Conservation (phyloP, 2,113 vertebrate genomes). For the Engraulis encrasicolus region DNA sequence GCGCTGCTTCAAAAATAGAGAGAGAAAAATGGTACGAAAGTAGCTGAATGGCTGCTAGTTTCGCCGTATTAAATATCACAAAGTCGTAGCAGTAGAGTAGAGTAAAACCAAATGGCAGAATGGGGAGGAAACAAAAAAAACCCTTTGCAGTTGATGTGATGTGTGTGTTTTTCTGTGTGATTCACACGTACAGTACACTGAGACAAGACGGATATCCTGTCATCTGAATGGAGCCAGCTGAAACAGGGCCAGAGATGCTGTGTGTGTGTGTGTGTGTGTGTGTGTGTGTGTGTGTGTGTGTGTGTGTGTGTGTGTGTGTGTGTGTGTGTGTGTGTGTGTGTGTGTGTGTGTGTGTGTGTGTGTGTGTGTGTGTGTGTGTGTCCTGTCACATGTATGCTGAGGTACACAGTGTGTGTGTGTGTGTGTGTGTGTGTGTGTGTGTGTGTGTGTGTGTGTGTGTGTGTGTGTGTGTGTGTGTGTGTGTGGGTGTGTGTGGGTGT, state of each 20-base stretch:
- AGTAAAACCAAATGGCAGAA: conserved; percentile 30
- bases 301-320: no score
- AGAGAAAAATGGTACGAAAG: no score
- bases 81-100: conserved; percentile 14
- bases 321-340: no score
- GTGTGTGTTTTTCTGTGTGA: conserved; percentile 29
- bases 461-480: background rate
- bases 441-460: no score
- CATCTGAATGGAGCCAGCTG: conserved; percentile 13
- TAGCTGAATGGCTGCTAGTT: conserved; percentile 32
- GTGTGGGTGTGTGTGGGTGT: no score
- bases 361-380: background rate
- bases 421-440: no score
- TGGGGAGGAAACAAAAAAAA: conserved; percentile 26
- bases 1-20: conserved; percentile 2
- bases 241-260: background rate
- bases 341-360: no score
- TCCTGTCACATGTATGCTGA: no score
- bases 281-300: background rate
- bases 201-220: conserved; percentile 30
- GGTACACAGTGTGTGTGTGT: no score
- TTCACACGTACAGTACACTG: conserved; percentile 14
- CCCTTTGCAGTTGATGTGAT: conserved; percentile 22
- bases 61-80: conserved; percentile 30
- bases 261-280: background rate